Evolutionary conservation across 1,140 invertebrate species (phyloP), one percentile per base, ranked within the genome.

Genomic region (Drosophila triauraria): DNA sequence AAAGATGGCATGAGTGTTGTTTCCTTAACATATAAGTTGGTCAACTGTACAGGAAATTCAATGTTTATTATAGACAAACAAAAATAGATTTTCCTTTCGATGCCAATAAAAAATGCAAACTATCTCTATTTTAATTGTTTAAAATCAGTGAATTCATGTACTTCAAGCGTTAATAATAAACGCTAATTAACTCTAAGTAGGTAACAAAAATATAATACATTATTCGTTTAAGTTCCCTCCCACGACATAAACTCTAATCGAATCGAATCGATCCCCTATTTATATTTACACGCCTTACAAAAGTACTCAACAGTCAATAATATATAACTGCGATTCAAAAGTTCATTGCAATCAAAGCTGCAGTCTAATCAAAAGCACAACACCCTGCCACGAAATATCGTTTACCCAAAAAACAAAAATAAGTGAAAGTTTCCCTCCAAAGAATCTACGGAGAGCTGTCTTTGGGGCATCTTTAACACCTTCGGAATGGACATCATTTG

Each of bases 381-480:
- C 61, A 53, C 61, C 61, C 61, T 51, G 32, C 60, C 53, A 53
- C 44, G 50, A 57, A 71, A 54, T 56, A 72, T 72, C 68, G 56
- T 50, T 71, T 71, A 67, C 13, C 46, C 12, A 25, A 78, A 25
- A 78, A 23, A 35, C 0, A 13, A 27, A 27, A 23, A 38, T 25
- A 71, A 79, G 76, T 64, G 75, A 79, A 79, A 79, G 76, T 77
- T 78, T 25, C 23, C 63, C 46, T 38, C 50, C 48, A 75, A 65
- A 76, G 72, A 75, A 75, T 76, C 42, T 75, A 17, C 38, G 6
- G 50, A 30, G 47, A 46, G 46, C 74, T 69, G 67, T 56, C 70
- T 72, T 51, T 72, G 70, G 56, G 69, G 75, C 75, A 78, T 78
- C 75, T 78, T 78, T 78, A 69, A 78, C 75, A 78, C 75, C 63